These are phyloP conservation scores for Drymonia ruficornis DNA, from an alignment of 2,888 invertebrate species.

Conservation along the genomic window DNA sequence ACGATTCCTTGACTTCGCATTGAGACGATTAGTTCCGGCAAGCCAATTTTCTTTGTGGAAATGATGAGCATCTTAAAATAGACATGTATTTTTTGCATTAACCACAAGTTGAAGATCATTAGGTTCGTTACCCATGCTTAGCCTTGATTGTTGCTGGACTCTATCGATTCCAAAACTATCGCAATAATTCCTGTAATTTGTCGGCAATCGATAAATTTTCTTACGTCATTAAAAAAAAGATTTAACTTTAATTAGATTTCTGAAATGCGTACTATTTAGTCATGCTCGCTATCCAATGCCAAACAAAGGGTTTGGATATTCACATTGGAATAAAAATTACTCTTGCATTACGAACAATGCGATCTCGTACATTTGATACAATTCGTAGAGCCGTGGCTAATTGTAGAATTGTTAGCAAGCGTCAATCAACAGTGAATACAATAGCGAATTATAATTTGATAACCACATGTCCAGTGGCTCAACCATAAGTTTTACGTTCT, in stretches of 20 bases:
- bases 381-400: constrained; percentile 57
- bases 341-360: constrained; percentile 57
- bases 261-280: constrained; percentile 25
- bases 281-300: constrained; percentile 30
- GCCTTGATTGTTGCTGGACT: no score
- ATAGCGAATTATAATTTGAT: constrained; percentile 15
- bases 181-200: constrained; percentile 11
- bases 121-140: background rate
- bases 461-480: no score
- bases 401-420: constrained; percentile 45
- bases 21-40: constrained; percentile 3
- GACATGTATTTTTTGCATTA: background rate
- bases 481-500: no score
- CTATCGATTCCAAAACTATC: constrained; percentile 5
- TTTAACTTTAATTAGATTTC: constrained; percentile 21
- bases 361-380: constrained; percentile 63
- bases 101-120: background rate
- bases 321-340: constrained; percentile 29
- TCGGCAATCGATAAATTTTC: constrained; percentile 7
- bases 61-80: background rate
- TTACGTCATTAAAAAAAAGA: constrained; percentile 18
- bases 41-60: background rate
- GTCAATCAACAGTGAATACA: constrained; percentile 21
- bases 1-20: background rate
- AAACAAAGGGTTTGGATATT: constrained; percentile 36